Evolutionary conservation across 2,797 vertebrate genomes (phyloP).

Genomic region (Pelobates cultripes): DNA sequence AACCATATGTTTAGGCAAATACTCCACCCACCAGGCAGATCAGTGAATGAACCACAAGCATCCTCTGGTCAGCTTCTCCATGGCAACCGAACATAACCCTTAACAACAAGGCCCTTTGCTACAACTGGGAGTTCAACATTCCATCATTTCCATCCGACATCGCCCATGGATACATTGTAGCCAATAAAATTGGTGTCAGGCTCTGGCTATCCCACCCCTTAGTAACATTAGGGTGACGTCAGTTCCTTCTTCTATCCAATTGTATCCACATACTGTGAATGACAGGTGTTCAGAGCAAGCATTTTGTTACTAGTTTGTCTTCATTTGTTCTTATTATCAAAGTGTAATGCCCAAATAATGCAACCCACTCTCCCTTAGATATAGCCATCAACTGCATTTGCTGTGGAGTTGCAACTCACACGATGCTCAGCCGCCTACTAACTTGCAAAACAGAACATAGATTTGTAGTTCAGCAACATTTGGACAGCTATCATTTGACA

Average conservation of each 20-base stretch:
- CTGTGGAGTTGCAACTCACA: too few relatives aligned
- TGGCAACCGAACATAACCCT: conserved; percentile 24
- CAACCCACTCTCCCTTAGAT: too few relatives aligned
- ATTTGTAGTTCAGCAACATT: too few relatives aligned
- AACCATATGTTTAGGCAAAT: background rate
- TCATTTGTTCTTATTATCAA: background rate
- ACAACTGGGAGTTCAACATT: background rate
- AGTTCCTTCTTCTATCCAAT: conserved; percentile 11
- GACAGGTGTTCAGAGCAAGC: background rate
- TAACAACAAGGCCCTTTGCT: background rate
- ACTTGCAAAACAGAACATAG: too few relatives aligned
- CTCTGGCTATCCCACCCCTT: background rate
- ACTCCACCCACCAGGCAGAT: background rate
- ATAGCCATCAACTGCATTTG: too few relatives aligned
- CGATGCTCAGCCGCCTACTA: too few relatives aligned
- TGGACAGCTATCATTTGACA: too few relatives aligned
- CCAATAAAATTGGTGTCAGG: background rate
- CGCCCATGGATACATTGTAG: background rate
- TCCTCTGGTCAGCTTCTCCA: conserved; percentile 15
- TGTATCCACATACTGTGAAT: background rate
- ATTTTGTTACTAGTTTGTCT: background rate
- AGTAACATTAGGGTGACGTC: conserved; percentile 5
- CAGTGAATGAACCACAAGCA: background rate
- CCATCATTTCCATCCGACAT: too few relatives aligned
- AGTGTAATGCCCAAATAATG: too few relatives aligned